These are phyloP conservation scores for Tylochromis polylepis DNA, from an alignment of 2,113 vertebrate genomes.

Conservation along the genomic window DNA sequence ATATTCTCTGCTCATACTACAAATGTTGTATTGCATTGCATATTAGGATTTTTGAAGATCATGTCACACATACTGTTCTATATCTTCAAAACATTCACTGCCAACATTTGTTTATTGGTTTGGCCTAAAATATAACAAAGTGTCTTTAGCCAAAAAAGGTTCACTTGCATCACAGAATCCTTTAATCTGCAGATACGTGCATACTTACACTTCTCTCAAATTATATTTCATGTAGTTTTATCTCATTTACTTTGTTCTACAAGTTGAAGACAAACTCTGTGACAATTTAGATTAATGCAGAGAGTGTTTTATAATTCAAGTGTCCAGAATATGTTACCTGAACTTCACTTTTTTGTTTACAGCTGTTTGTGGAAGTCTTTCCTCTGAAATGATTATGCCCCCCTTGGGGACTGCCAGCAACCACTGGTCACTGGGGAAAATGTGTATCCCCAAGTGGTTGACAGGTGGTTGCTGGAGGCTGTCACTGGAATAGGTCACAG, in stretches of 20 bases:
- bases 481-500: background rate
- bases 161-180: background rate
- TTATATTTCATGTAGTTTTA: background rate
- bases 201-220: background rate
- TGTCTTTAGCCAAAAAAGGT: background rate
- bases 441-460: background rate
- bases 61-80: background rate
- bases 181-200: background rate
- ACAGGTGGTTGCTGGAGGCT: background rate
- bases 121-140: background rate
- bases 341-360: background rate
- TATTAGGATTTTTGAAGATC: background rate
- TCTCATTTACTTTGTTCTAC: background rate
- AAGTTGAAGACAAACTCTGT: background rate
- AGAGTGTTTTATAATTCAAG: background rate
- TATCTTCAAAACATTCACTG: background rate
- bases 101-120: background rate
- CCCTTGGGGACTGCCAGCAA: background rate
- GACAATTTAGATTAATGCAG: background rate
- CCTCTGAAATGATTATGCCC: background rate
- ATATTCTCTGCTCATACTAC: background rate
- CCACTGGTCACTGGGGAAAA: background rate
- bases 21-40: background rate
- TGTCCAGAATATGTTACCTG: background rate
- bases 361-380: background rate